Evolutionary conservation across 2,113 vertebrate species (phyloP), one percentile per base, ranked within the genome.

Genomic region (Otus sunia): DNA sequence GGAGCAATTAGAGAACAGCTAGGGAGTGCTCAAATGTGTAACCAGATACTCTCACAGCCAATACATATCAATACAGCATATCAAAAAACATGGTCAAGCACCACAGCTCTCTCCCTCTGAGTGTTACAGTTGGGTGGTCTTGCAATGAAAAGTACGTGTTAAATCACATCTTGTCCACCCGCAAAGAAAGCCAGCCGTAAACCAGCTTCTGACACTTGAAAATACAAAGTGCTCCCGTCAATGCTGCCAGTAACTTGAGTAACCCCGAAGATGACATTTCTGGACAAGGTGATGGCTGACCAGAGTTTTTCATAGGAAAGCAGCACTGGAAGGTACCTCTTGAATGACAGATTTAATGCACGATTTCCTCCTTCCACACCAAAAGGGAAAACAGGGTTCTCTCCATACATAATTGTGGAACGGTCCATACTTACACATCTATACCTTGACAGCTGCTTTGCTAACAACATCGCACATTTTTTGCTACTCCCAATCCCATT

Each of bases 91-190:
- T 2, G 56, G 84, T 75, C 67, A 45, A 92, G 86, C 86, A 79
- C 53, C 73, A 53, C 66, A 59, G 86, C 69, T 59, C 82, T 59
- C 75, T 56, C 76, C 81, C 84, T 86, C 60, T 0, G 4, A 96
- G 72, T 17, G 32, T 4, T 86, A 67, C 5, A 90, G 82, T 29
- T 97, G 95, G 96, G 95, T 97, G 97, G 97, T 97, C 96, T 66
- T 39, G 39, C 88, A 87, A 82, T 68, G 93, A 84, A 83, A 96
- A 96, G 78, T 72, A 91, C 0, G 3, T 92, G 93, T 90, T 88
- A 90, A 97, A 92, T 97, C 95, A 94, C 76, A 88, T 95, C 53
- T 84, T 95, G 79, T 95, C 94, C 85, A 94, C 62, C 43, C 85
- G 62, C 43, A 78, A 90, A 93, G 80, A 83, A 7, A 87, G 72